Percentiles rank a stretch among this genome's conserved stretches.
These are phyloP conservation scores for Halcyon senegalensis DNA, from an alignment of 2,113 vertebrate species.

Conservation along the genomic window DNA sequence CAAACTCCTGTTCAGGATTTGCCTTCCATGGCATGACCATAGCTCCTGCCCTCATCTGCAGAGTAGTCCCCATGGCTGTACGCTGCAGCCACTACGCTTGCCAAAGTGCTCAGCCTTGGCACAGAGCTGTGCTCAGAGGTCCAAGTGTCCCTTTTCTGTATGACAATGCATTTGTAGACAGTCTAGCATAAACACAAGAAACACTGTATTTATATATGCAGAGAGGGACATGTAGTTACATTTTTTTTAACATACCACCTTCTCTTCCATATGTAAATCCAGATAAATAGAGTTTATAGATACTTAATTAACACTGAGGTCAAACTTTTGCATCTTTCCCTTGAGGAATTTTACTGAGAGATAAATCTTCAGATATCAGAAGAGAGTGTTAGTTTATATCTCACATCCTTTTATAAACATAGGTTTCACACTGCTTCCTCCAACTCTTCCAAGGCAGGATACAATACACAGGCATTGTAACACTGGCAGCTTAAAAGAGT, in stretches of 20 bases:
- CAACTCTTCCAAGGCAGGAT: constrained; percentile 15
- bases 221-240: background rate
- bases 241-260: background rate
- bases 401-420: constrained; percentile 47
- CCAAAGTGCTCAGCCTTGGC: background rate
- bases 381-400: constrained; percentile 35
- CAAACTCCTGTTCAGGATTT: background rate
- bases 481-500: background rate
- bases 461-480: background rate
- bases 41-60: background rate
- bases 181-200: background rate
- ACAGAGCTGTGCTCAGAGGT: background rate
- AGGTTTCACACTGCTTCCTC: constrained; percentile 25
- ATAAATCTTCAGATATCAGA: constrained; percentile 41
- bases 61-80: background rate
- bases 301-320: background rate
- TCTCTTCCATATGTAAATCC: constrained; percentile 24
- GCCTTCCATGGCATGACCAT: background rate
- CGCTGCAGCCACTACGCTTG: background rate
- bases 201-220: constrained; percentile 8
- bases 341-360: constrained; percentile 24
- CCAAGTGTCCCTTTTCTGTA: background rate
- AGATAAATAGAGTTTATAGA: background rate
- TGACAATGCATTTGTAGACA: background rate
- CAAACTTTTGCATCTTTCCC: constrained; percentile 3